Percentiles rank a stretch among this genome's conserved stretches.
Conservation (phyloP, 2,113 vertebrate genomes). For the Dipodomys merriami region DNA sequence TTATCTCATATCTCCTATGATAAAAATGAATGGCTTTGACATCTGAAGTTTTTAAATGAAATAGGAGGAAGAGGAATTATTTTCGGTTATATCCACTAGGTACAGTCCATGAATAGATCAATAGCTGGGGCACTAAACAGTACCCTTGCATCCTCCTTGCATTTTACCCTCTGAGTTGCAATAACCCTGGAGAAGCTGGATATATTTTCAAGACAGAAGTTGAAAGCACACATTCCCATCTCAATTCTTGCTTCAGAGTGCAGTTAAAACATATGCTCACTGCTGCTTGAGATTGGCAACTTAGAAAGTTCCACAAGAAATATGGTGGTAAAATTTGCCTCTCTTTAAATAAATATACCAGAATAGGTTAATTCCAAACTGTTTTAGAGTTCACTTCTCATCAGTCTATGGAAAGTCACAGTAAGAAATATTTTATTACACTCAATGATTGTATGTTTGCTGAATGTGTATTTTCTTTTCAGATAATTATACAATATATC, state of each 20-base stretch:
- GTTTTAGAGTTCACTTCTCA: neutral
- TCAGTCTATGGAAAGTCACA: neutral
- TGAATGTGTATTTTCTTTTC: neutral
- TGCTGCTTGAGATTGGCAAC: conserved; percentile 9
- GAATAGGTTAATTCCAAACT: neutral
- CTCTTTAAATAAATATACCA: neutral
- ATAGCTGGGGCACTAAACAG: neutral
- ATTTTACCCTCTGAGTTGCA: too few species aligned
- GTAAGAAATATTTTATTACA: neutral
- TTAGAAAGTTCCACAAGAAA: neutral
- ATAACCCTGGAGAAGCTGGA: neutral
- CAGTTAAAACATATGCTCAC: neutral
- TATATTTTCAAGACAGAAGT: neutral
- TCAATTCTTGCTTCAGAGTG: neutral
- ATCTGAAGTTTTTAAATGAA: conserved; percentile 3
- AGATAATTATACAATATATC: neutral
- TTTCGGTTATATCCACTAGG: conserved; percentile 2
- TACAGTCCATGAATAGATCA: neutral
- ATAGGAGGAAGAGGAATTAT: neutral
- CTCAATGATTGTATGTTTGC: neutral
- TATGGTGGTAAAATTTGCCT: conserved; percentile 26
- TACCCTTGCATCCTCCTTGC: neutral
- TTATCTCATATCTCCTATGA: neutral
- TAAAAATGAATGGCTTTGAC: conserved; percentile 2
- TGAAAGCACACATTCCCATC: neutral